Conservation (phyloP, 2,797 vertebrate genomes). For the Myotis daubentonii region DNA sequence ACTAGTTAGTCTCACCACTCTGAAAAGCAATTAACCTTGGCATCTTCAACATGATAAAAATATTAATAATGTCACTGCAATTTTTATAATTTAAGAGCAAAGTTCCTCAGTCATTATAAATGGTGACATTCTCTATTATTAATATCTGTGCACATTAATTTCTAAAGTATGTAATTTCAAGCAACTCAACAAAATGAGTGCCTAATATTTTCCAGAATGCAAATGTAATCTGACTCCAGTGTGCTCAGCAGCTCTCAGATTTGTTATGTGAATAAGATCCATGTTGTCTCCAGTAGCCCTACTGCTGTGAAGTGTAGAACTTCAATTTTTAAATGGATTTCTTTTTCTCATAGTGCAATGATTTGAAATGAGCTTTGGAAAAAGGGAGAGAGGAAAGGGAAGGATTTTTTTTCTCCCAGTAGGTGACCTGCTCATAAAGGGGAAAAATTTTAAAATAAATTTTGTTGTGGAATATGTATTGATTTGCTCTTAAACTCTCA, state of each 20-base stretch:
- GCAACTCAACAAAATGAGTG: constrained; percentile 41
- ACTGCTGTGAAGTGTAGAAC: background rate
- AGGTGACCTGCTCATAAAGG: background rate
- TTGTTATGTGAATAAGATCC: background rate
- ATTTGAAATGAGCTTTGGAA: constrained; percentile 35
- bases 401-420: background rate
- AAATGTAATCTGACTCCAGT: constrained; percentile 22
- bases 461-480: background rate
- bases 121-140: background rate
- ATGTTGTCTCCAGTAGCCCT: background rate
- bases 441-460: background rate
- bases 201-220: background rate
- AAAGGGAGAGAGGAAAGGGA: background rate
- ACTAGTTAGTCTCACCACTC: background rate
- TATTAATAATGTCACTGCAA: constrained; percentile 18
- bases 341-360: background rate
- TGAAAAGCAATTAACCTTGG: constrained; percentile 59
- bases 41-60: constrained; percentile 41
- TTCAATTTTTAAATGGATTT: constrained; percentile 16
- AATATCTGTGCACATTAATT: constrained; percentile 35
- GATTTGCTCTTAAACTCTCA: background rate
- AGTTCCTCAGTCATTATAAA: constrained; percentile 1
- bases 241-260: background rate
- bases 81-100: constrained; percentile 50
- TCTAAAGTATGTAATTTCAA: constrained; percentile 59